Base-by-base conservation (phyloP, 35 echinoderm and acorn worm species). In the Chiridota heheva region DNA sequence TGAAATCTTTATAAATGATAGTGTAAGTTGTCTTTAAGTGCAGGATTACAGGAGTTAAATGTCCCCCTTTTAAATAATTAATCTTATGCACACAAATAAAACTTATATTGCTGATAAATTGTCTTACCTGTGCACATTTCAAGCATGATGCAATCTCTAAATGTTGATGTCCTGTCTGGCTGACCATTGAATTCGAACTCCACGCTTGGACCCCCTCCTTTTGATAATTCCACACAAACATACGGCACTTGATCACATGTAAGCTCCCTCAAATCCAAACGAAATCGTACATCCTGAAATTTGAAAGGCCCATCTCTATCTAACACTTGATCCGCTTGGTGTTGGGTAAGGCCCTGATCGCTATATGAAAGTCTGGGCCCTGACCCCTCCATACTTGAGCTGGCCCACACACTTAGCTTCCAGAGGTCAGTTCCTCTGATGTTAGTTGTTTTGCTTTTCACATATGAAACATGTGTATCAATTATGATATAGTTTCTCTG, bases 201-300 rank as follows among this genome's bases (percentile, higher is more conserved):
- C 16, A 86, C 73, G 7, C 27, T 59, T 43, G 89, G 72, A 31
- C 71, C 60, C 22, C 32, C 61, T 0, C 72, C 80, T 53, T 92
- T 91, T 18, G 74, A 65, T 7, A 98, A 75, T 28, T 83, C 80
- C 38, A 85, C 80, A 48, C 95, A 98, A 44, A 98, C 82, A 40
- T 85, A 92, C 33, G 58, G 60, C 25, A 91, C 81, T 29, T 98
- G 70, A 40, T 80, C 44, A 69, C 95, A 98, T 5, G 44, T 67
- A 29, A 88, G 76, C 30, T 73, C 74, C 30, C 60, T 84, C 63
- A 98, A 73, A 42, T 91, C 89, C 42, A 88, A 88, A 78, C 72
- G 65, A 8, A 82, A 70, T 32, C 89, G 73, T 5, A 91, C 66
- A 22, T 63, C 35, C 5, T 35, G 33, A 42, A 98, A 91, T 10